phyloP scores from a whole-genome alignment of 2,888 invertebrate genomes.

The Watsonalla binaria region DNA sequence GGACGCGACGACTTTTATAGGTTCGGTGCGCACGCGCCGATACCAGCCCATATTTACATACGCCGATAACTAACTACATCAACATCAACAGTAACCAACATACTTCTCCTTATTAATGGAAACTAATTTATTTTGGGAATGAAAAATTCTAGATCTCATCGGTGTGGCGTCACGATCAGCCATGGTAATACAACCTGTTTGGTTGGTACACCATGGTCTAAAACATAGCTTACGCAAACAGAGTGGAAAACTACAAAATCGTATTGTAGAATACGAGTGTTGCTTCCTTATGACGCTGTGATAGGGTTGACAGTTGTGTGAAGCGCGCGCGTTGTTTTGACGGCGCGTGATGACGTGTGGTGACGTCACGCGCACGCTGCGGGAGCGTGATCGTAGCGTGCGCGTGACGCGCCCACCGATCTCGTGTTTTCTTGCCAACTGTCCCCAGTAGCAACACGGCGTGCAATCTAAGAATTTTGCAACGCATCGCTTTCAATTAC shows the following conservation, averaged over 20 bases:
- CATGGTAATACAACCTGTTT: not conserved
- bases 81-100: not conserved
- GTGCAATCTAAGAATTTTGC: not conserved
- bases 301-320: conserved; percentile 23
- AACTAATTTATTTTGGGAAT: not conserved
- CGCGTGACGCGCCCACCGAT: conserved; percentile 56
- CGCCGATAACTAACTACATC: not conserved
- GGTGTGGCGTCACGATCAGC: conserved; percentile 14
- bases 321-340: conserved; percentile 30
- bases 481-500: not conserved
- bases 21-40: conserved; percentile 29
- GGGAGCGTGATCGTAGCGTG: conserved; percentile 45
- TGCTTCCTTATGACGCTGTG: conserved; percentile 15
- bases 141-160: not conserved
- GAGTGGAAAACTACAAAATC: conserved; percentile 56
- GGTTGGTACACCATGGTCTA: conserved; percentile 2
- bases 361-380: conserved; percentile 61
- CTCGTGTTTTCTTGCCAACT: conserved; percentile 10
- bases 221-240: conserved; percentile 36
- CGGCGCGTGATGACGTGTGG: conserved; percentile 47
- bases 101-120: not conserved
- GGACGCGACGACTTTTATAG: conserved; percentile 46
- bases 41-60: conserved; percentile 3
- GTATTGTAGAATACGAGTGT: conserved; percentile 17
- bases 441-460: not conserved